Base-by-base conservation (phyloP, 1,140 invertebrate genomes). In the Lordiphosa collinella region DNA sequence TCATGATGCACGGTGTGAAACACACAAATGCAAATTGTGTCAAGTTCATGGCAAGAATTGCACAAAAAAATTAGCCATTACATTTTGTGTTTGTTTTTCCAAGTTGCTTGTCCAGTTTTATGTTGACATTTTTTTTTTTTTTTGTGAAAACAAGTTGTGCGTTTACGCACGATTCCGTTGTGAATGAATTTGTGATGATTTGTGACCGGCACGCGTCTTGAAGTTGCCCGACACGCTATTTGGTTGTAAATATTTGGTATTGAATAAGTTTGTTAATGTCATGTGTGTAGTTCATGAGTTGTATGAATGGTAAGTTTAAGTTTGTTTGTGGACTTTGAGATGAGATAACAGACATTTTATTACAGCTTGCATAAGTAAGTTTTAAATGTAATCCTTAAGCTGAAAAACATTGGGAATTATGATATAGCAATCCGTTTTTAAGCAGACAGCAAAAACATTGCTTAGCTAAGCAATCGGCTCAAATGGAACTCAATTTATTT, bases 121-220 rank as follows among this genome's bases (percentile, higher is more conserved):
- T 51, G 61, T 79, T 79, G 73, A 78, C 73, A 67, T 67, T 78
- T 54, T 47, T 40, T 44, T 50, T 46, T 18, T 18, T 4, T 0
- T 18, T 18, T 3, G 4, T 25, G 40, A 47, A 82, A 84, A 84
- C 76, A 18, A 84, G 78, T 82, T 84, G 69, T 80, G 78, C 76
- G 78, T 66, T 64, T 80, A 80, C 76, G 76, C 76, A 82, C 57
- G 57, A 48, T 75, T 47, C 71, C 53, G 63, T 64, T 68, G 66
- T 66, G 47, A 67, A 60, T 54, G 48, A 58, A 35, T 44, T 43
- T 64, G 32, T 69, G 35, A 69, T 47, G 55, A 47, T 41, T 57
- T 40, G 25, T 53, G 22, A 48, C 25, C 31, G 22, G 35, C 36
- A 34, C 32, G 12, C 12, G 44, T 54, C 50, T 44, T 50, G 38